Base-by-base conservation (phyloP, 2,797 vertebrate species). In the Microctenopoma lineatum region DNA sequence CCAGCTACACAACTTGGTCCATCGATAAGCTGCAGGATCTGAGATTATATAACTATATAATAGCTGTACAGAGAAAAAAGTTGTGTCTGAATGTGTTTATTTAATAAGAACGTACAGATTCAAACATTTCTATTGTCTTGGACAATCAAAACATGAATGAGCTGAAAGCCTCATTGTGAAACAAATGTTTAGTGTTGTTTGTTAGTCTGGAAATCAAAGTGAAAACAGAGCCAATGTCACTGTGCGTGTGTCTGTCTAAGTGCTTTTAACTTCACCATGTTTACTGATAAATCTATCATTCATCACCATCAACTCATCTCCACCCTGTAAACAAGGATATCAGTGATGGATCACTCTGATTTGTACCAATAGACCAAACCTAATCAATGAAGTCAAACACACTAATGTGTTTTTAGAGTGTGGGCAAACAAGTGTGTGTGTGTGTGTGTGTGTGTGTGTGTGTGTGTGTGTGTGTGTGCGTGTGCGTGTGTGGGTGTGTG, bases 311-410 rank as follows among this genome's bases (percentile, higher is more conserved):
- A 70, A n/a, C 70, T 77, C 79, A 78, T 79, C 81, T 80, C 88
- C 61, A 7, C 84, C 77, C 73, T 2, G 42, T 16, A 87, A 87
- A 90, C 80, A 87, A 5, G 79, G 81, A 70, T 83, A 79, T 78
- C 87, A 73, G 77, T 84, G 90, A 89, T 67, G 74, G 86, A 90
- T 90, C 70, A 59, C 75, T 63, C 51, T 46, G 80, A 85, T 86
- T 66, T 59, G 38, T 42, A 63, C 78, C 83, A 85, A 70, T 50
- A 82, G 77, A 75, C 44, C 42, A 51, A 77, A 83, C 62, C 84
- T 70, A 63, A 89, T 91, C 89, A 86, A 89, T 89, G 68, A 79
- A 81, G 79, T 89, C 82, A 90, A 89, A 77, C 85, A 75, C 73
- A 80, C 88, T 87, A 57, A 87, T 85, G 77, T 59, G 66, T 61